Evolutionary conservation across 2,113 vertebrate genomes (phyloP).

Genomic region (Syngnathus scovelli): DNA sequence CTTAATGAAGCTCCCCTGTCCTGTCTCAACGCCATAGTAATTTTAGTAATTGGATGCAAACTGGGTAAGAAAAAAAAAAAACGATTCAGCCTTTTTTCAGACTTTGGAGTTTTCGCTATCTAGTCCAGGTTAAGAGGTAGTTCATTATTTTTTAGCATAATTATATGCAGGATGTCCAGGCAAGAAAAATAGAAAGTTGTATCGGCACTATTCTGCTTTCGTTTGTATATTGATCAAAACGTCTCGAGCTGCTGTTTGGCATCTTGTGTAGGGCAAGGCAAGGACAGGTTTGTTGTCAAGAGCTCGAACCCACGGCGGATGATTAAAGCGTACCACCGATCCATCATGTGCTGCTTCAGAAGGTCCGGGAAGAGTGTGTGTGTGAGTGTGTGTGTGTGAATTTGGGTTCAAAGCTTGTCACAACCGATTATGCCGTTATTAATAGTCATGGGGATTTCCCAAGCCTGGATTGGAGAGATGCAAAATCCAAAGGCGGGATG

Average conservation of each 20-base stretch:
- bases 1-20: constrained; percentile 39
- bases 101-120: constrained; percentile 17
- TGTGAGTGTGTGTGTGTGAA: no score
- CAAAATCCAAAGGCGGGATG: neutral
- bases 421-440: neutral
- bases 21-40: neutral
- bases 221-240: neutral
- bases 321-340: constrained; percentile 20
- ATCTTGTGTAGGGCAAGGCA: neutral
- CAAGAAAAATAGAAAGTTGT: neutral
- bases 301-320: constrained; percentile 6
- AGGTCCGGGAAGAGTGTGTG: neutral
- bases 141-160: neutral
- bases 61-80: constrained; percentile 2
- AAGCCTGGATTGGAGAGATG: neutral
- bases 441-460: neutral
- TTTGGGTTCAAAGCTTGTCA: constrained; percentile 2
- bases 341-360: constrained; percentile 12
- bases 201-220: neutral
- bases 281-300: constrained; percentile 16
- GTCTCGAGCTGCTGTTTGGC: neutral
- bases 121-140: constrained; percentile 12
- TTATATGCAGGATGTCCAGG: neutral
- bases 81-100: neutral
- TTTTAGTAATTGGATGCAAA: constrained; percentile 24